phyloP scores from a whole-genome alignment of 2,113 vertebrate genomes.

The Chascanopsetta lugubris region DNA sequence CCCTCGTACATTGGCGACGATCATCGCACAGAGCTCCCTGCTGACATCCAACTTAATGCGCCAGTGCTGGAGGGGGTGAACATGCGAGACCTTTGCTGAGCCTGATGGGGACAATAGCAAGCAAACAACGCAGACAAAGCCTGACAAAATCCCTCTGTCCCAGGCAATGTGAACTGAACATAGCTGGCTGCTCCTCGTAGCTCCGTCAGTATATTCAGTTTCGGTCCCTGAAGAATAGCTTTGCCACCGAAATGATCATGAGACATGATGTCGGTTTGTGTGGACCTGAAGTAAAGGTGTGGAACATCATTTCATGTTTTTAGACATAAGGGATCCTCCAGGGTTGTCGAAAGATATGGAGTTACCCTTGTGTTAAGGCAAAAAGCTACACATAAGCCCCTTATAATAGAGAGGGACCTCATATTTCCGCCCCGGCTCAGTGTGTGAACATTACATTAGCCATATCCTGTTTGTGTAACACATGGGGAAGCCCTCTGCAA shows the following conservation, averaged over 20 bases:
- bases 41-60: constrained; percentile 30
- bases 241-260: not conserved
- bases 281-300: not conserved
- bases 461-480: constrained; percentile 73
- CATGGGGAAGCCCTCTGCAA: constrained; percentile 43
- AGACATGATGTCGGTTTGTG: not conserved
- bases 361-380: constrained; percentile 8
- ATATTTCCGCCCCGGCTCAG: constrained; percentile 15
- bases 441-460: constrained; percentile 61
- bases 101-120: constrained; percentile 39
- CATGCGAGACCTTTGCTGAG: constrained; percentile 28
- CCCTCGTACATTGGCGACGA: constrained; percentile 10
- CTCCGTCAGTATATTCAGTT: constrained; percentile 9
- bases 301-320: not conserved
- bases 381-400: constrained; percentile 20
- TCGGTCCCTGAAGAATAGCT: not conserved
- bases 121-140: constrained; percentile 49
- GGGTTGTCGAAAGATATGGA: not conserved
- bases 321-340: not conserved
- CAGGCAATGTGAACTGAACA: constrained; percentile 16
- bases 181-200: constrained; percentile 6
- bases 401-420: constrained; percentile 14
- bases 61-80: constrained; percentile 15
- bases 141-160: constrained; percentile 35
- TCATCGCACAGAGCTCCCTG: constrained; percentile 17